Base-by-base conservation (phyloP, 2,888 invertebrate species). In the Nycteola revayana region DNA sequence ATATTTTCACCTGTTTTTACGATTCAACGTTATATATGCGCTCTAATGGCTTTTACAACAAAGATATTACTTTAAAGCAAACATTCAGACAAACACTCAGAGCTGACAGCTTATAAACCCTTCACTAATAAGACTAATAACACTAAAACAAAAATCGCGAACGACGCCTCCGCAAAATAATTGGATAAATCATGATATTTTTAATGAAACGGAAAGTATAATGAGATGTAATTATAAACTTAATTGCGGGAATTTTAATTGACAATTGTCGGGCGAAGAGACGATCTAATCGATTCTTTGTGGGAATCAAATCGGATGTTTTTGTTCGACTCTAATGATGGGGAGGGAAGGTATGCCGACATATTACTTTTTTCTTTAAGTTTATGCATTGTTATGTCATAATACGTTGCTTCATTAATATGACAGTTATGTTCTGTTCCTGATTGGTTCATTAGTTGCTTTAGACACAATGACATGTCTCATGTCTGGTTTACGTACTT, bases 201-300 rank as follows among this genome's bases (percentile, higher is more conserved):
- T 67, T 68, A 66, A 68, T 57, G 65, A 64, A 63, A 63, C 66
- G 44, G 64, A 69, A 62, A 60, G 61, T 46, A 60, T 72, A 71
- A 75, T 70, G 59, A 67, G 55, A 54, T 57, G 54, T 66, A 67
- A 74, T 74, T 71, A 72, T 57, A 62, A 41, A 58, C 50, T 60
- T 75, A 73, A 79, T 76, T 74, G 74, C 65, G 54, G 61, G 73
- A 74, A 80, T 80, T 69, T 79, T 78, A 83, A 81, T 81, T 73
- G 75, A 67, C 64, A 68, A 66, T 67, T 51, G 66, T 50, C 42
- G 52, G 59, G 21, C n/a, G 21, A 21, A 7, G 60, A 62, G 58
- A 62, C 52, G 54, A 60, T 63, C 61, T 57, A 21, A 60, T 65
- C 60, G 57, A 61, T 21, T 21, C 7, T 3, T n/a, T 59, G 57